Base-by-base conservation (phyloP, 2,888 invertebrate species). In the Acanthosepion pharaonis region DNA sequence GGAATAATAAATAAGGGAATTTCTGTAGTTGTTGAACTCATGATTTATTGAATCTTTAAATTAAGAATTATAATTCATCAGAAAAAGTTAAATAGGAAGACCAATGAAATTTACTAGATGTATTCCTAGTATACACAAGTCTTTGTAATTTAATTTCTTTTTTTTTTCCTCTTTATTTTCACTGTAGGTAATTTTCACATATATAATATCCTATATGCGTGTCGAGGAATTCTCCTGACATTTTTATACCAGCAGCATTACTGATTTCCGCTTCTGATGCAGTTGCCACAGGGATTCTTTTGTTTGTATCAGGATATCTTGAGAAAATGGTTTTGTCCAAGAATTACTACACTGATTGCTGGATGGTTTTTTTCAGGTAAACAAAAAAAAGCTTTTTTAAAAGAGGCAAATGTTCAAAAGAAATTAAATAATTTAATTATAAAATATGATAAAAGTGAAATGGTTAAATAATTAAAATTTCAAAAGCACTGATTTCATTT, bases 241-340 rank as follows among this genome's bases (percentile, higher is more conserved):
- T n/a, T 95, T 95, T 0, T 96, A 97, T 95, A 96, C 96, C 1
- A 95, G 96, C 42, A 95, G 96, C 18, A 94, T 96, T 28, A n/a
- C n/a, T 97, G 97, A 95, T 97, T 11, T 96, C 96, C 94, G 96
- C 97, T 15, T 42, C 96, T 5, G 96, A 96, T 15, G 95, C 95
- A 51, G 95, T 97, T 94, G 96, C 96, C 49, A 97, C 97, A 95
- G n/a, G 97, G 97, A 11, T 53, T 96, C 20, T 95, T 96, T 53
- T 97, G 97, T 96, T 96, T 25, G 51, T 97, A 51, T 97, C 97
- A 2, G 97, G 97, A 0, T 25, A 97, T 8, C 93, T 97, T 92
- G 97, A 97, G 94, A 95, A n/a, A 95, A 92, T 95, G 95, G 64
- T 94, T 97, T 64, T 97, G 97, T 9, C 96, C 97, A 11, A 95